phyloP scores from a whole-genome alignment of 1,140 invertebrate genomes.

The Paralvinella palmiformis region DNA sequence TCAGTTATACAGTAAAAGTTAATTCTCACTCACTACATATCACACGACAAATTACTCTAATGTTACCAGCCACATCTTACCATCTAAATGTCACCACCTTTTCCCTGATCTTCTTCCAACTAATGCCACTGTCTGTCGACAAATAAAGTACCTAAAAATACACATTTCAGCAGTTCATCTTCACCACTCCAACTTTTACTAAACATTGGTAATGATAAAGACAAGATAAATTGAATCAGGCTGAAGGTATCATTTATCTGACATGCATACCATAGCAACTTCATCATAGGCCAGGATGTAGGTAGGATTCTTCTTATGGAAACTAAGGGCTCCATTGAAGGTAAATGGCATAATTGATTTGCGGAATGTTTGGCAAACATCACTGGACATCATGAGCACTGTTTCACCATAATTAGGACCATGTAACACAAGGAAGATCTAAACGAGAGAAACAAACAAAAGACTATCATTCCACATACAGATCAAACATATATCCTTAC shows the following conservation, averaged over 20 bases:
- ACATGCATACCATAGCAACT: not conserved
- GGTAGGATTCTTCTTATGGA: not conserved
- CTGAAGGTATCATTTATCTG: constrained; percentile 4
- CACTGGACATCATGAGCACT: not conserved
- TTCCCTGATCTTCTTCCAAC: constrained; percentile 20
- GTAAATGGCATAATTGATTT: not conserved
- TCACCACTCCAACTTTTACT: not conserved
- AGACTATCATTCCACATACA: too few relatives aligned
- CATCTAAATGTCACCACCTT: constrained; percentile 18
- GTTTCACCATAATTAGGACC: not conserved
- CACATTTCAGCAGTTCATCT: not conserved
- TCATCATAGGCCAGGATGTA: not conserved
- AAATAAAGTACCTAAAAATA: constrained; percentile 24
- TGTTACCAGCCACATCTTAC: constrained; percentile 9
- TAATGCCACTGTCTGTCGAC: constrained; percentile 24
- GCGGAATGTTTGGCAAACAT: not conserved
- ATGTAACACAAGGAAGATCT: not conserved
- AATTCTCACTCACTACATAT: not conserved
- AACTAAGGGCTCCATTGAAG: not conserved
- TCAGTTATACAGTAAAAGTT: not conserved
- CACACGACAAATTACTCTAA: constrained; percentile 12
- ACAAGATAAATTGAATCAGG: not conserved
- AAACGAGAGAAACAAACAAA: not conserved
- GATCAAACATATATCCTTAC: too few relatives aligned
- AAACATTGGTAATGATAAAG: not conserved